Evolutionary conservation across 2,797 vertebrate species (phyloP).

Genomic region (Bovichtus variegatus): DNA sequence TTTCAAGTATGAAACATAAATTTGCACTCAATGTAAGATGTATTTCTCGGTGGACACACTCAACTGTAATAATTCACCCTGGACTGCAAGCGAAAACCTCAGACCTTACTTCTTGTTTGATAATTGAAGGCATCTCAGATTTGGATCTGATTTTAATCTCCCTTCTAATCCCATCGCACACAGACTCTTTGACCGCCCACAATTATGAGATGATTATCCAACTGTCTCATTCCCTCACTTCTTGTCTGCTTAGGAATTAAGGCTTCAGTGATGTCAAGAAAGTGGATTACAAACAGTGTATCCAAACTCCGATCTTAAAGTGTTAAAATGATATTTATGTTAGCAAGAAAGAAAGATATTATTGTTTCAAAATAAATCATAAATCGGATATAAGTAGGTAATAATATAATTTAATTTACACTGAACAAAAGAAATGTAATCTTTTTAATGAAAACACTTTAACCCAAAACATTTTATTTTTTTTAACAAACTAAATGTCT

Average conservation of each 20-base stretch:
- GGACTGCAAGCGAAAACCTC: slow-evolving; percentile 2
- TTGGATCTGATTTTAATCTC: slow-evolving; percentile 59
- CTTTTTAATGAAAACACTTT: background rate
- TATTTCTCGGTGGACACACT: slow-evolving; percentile 28
- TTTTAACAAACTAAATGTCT: background rate
- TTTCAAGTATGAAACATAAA: slow-evolving; percentile 66
- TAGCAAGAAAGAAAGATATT: background rate
- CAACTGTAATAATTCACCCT: background rate
- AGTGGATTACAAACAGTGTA: slow-evolving; percentile 21
- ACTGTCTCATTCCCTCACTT: slow-evolving; percentile 27
- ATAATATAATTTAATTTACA: no score
- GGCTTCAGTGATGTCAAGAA: slow-evolving; percentile 6
- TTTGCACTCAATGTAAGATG: slow-evolving; percentile 57
- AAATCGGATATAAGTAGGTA: background rate
- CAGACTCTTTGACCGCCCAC: slow-evolving; percentile 27
- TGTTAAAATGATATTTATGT: background rate
- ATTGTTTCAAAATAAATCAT: background rate
- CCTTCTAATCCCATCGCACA: slow-evolving; percentile 47
- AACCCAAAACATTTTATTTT: background rate
- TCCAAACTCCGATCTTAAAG: slow-evolving; percentile 1
- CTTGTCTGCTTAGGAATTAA: slow-evolving; percentile 17
- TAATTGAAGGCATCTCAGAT: slow-evolving; percentile 25
- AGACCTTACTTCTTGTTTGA: slow-evolving; percentile 15
- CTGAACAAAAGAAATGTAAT: no score
- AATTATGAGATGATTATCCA: slow-evolving; percentile 35